These are phyloP conservation scores for Cyclophora punctaria DNA, from an alignment of 2,888 invertebrate species.

Conservation along the genomic window DNA sequence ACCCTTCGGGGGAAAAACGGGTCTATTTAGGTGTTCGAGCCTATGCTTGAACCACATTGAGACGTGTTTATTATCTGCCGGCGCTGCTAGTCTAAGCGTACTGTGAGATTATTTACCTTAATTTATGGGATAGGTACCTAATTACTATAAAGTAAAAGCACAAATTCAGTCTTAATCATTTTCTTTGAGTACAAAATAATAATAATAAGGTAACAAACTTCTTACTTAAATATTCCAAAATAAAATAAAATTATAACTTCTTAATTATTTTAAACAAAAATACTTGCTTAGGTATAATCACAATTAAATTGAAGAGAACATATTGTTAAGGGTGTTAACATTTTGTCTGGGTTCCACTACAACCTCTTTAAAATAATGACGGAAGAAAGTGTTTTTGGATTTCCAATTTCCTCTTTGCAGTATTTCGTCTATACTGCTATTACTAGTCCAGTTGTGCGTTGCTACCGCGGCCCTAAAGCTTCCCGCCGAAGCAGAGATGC, in stretches of 20 bases:
- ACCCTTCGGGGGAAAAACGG: conserved; percentile 14
- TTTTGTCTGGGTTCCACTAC: too few species aligned
- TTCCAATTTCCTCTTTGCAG: conserved; percentile 17
- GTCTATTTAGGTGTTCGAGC: conserved; percentile 11
- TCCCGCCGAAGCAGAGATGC: background rate
- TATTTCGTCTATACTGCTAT: conserved; percentile 12
- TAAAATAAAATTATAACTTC: background rate
- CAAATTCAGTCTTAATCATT: background rate
- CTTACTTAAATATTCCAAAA: background rate
- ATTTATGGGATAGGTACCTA: background rate
- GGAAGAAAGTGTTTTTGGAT: background rate
- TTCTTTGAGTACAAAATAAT: background rate
- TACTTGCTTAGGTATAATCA: too few species aligned
- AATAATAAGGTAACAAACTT: background rate
- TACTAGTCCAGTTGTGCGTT: conserved; percentile 10
- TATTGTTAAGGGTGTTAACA: too few species aligned
- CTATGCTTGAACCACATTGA: conserved; percentile 10
- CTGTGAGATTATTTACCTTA: conserved; percentile 2
- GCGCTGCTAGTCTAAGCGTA: conserved; percentile 4
- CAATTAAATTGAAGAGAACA: too few species aligned
- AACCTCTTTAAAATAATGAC: background rate
- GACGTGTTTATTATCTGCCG: conserved; percentile 11
- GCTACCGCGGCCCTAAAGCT: conserved; percentile 5
- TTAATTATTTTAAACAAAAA: background rate
- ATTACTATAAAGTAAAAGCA: background rate